These are phyloP conservation scores for Ailurus styani DNA, from an alignment of 2,113 vertebrate genomes.

Conservation along the genomic window DNA sequence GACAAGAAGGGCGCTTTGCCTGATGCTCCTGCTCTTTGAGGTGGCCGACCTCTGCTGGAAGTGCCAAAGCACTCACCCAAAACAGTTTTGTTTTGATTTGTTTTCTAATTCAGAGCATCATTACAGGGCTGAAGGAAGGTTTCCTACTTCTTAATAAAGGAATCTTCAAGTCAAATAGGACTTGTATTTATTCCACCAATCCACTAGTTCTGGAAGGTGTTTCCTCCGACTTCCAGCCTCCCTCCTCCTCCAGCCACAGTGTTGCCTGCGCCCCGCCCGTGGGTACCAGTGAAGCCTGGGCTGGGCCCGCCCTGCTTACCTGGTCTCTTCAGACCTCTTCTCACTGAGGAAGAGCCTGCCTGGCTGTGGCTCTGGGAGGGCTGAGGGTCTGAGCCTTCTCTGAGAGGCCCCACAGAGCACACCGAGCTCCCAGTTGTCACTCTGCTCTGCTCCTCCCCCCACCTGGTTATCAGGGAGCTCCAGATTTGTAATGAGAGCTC, in stretches of 20 bases:
- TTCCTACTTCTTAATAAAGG: slow-evolving; percentile 28
- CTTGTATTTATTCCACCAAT: neutral
- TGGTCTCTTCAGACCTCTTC: neutral
- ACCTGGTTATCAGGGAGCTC: neutral
- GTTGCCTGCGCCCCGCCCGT: neutral
- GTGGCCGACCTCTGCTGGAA: neutral
- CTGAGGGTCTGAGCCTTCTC: neutral
- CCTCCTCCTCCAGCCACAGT: neutral
- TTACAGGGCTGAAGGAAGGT: neutral
- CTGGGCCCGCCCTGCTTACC: rapidly evolving
- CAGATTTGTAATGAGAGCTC: neutral
- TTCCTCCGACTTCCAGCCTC: slow-evolving; percentile 5
- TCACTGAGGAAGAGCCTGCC: neutral
- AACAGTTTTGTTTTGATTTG: neutral
- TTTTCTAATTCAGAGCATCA: neutral
- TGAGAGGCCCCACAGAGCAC: neutral
- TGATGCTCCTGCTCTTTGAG: neutral
- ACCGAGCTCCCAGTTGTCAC: neutral
- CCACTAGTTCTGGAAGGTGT: neutral
- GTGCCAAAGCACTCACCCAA: neutral
- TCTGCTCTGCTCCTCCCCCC: neutral
- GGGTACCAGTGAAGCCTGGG: neutral
- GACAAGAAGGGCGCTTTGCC: neutral
- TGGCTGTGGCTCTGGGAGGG: neutral
- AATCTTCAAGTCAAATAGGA: slow-evolving; percentile 2